phyloP scores from a whole-genome alignment of 2,113 vertebrate genomes.

The Oxyura jamaicensis region DNA sequence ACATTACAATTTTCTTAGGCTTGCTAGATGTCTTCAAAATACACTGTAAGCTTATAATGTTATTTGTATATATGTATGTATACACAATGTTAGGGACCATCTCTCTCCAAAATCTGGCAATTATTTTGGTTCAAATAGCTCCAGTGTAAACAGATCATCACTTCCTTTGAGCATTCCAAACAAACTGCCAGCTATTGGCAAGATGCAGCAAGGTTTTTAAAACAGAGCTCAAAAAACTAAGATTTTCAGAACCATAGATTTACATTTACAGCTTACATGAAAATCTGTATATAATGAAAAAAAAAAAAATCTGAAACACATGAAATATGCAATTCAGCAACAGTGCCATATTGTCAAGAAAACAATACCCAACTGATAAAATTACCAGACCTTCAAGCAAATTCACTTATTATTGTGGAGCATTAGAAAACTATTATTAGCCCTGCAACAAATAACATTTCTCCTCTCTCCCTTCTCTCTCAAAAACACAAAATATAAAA shows the following conservation, averaged over 20 bases:
- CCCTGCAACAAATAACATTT: not conserved
- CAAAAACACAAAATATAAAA: slow-evolving; percentile 11
- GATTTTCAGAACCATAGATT: not conserved
- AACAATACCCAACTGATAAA: not conserved
- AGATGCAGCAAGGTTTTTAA: not conserved
- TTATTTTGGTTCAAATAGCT: not conserved
- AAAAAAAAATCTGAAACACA: not conserved
- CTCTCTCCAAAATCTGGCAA: not conserved
- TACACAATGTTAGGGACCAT: not conserved
- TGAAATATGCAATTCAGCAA: not conserved
- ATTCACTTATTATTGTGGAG: not conserved
- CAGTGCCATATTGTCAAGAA: not conserved
- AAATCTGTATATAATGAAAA: not conserved
- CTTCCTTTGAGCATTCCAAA: not conserved
- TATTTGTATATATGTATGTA: too few species aligned
- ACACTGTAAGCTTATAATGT: not conserved
- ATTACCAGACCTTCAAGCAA: not conserved
- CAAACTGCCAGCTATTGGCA: not conserved
- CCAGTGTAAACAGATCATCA: not conserved
- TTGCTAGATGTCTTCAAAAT: not conserved
- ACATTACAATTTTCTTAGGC: not conserved
- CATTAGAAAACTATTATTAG: slow-evolving; percentile 1
- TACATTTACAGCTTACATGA: not conserved
- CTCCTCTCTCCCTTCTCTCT: not conserved
- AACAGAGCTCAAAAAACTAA: not conserved